phyloP scores from a whole-genome alignment of 2,888 invertebrate genomes.

The Branchinecta sandiegonensis region DNA sequence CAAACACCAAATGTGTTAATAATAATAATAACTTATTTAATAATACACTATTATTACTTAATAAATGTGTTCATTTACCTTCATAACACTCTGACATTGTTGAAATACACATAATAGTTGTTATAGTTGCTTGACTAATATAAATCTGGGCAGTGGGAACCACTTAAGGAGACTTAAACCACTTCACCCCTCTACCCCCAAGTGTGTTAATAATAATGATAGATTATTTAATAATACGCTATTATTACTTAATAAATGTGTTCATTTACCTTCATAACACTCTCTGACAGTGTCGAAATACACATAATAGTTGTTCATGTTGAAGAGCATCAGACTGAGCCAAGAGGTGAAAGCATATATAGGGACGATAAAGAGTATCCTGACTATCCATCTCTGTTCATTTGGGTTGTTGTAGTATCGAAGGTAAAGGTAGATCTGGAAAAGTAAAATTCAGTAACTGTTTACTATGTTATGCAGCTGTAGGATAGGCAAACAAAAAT shows the following conservation, averaged over 20 bases:
- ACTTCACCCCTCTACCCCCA: background rate
- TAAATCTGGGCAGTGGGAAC: background rate
- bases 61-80: constrained; percentile 55
- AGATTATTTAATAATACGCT: background rate
- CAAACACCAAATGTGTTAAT: background rate
- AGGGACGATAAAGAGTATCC: constrained; percentile 96
- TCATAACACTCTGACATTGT: constrained; percentile 98
- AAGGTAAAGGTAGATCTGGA: constrained; percentile 92
- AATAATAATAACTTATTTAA: background rate
- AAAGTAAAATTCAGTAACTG: constrained; percentile 24
- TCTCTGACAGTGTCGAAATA: constrained; percentile 98
- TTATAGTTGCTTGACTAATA: too few relatives aligned
- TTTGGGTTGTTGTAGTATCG: constrained; percentile 98
- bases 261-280: constrained; percentile 64
- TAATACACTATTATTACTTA: constrained; percentile 5
- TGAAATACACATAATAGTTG: constrained; percentile 96
- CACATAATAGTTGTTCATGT: constrained; percentile 91
- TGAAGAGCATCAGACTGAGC: constrained; percentile 94
- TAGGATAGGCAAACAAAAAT: constrained; percentile 16
- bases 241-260: constrained; percentile 41
- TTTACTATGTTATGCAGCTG: constrained; percentile 2
- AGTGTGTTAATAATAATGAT: too few relatives aligned
- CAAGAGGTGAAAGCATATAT: constrained; percentile 98
- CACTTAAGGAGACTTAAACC: background rate
- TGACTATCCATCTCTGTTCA: constrained; percentile 97